Base-by-base conservation (phyloP, 1,140 invertebrate species). In the Neotoxoptera formosana region DNA sequence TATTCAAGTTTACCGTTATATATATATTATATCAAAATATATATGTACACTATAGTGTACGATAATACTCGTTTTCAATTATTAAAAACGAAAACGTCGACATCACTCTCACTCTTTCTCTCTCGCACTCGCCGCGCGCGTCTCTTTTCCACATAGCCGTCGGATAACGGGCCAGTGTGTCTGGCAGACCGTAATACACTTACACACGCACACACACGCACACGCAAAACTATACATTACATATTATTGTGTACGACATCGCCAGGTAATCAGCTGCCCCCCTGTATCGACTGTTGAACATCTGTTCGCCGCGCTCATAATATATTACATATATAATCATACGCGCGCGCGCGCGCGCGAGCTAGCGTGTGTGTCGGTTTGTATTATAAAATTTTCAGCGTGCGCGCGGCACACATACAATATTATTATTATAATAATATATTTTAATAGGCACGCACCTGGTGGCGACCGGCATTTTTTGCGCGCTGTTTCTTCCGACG, bases 181-280 rank as follows among this genome's bases (percentile, higher is more conserved):
- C 89, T 67, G 89, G 53, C 23, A 67, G 89, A 67, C 53, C 53
- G 56, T 60, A 89, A 60, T 90, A 90, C 34, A 36, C 21, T 56
- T 25, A 41, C 51, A 90, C 34, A 51, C 30, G 14, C 14, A n/a
- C 21, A 17, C 84, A 87, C 4, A 2, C 51, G 17, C 34, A 56
- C 34, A 89, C 9, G 20, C 48, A 89, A 51, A 56, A n/a, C n/a
- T 89, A 89, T 51, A 86, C 84, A 47, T 86, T 89, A 56, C 48
- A 89, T 56, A 25, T 90, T 56, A 25, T 90, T 76, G 36, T 81
- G n/a, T 41, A 83, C 41, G 34, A 92, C 47, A 92, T 92, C 90
- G 36, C 90, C 91, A 93, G 91, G 91, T 93, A 93, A 93, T 93
- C 91, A 93, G 91, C 91, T 93, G 91, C 81, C 76, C 91, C 41